Base-by-base conservation (phyloP, 2,797 vertebrate genomes). In the Podargus strigoides region DNA sequence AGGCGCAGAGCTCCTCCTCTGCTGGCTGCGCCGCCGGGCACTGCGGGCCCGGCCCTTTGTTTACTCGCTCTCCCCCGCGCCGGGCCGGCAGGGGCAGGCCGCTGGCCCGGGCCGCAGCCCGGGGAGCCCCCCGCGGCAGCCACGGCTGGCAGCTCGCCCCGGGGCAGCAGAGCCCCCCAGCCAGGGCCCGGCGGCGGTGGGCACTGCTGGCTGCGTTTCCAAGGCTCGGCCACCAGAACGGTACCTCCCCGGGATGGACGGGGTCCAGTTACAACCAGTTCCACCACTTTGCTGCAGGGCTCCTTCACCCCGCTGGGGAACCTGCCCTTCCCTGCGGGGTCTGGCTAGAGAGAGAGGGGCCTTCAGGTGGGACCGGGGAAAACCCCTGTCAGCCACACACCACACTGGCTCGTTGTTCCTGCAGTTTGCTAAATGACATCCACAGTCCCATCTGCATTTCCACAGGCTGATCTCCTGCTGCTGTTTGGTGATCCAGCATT, bases 181-280 rank as follows among this genome's bases (percentile, higher is more conserved):
- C n/a, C n/a, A n/a, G 8, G 30, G 34, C 64, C 80, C 42, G 7
- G 42, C n/a, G 36, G 10, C 83, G 95, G 91, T 68, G 68, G 85
- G 47, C 79, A 50, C 89, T 94, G 50, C 87, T 52, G 80, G 95
- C 84, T 76, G 52, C 18, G 49, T 94, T 96, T 97, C 90, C 95
- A 89, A 95, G 92, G 95, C 93, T 53, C 77, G 93, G 95, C 87
- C 95, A 96, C 85, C 86, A 89, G 94, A 93, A 62, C 96, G 93
- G 72, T 89, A 82, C 89, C 97, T 95, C 91, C 94, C 95, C 16
- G 23, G 93, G 94, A 95, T 92, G 97, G 74, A 95, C 95, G 94
- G 96, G 96, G 88, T 98, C 97, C 34, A 77, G 96, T 98, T 98
- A 98, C 98, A 98, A 98, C 98, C 94, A 95, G 98, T 98, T 98